These are phyloP conservation scores for Diarsia brunnea DNA, from an alignment of 2,888 invertebrate species.

Conservation along the genomic window DNA sequence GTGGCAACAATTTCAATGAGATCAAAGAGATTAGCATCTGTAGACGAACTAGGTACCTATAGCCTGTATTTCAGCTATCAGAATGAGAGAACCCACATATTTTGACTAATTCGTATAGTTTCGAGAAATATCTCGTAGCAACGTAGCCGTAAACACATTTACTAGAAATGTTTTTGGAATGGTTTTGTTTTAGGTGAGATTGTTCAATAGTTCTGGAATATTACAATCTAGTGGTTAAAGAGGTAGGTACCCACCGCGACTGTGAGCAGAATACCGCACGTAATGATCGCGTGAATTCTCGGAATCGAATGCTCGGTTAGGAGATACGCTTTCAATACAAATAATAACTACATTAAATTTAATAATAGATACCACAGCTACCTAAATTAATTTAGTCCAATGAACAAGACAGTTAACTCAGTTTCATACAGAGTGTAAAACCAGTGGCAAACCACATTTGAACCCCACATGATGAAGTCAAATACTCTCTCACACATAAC, in stretches of 20 bases:
- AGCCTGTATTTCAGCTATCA: too few relatives aligned
- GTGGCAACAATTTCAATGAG: too few relatives aligned
- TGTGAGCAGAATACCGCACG: neutral
- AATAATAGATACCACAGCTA: neutral
- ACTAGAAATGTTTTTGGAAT: neutral
- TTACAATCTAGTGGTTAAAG: neutral
- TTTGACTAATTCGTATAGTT: neutral
- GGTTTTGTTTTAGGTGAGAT: neutral
- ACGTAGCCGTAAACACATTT: neutral
- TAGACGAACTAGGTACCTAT: too few relatives aligned
- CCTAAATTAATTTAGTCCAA: conserved; percentile 8
- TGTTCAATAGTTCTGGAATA: neutral
- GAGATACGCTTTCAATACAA: neutral
- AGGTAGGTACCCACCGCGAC: too few relatives aligned
- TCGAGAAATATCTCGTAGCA: neutral
- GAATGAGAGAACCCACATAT: neutral
- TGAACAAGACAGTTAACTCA: conserved; percentile 1
- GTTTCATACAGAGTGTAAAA: neutral
- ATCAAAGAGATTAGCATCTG: too few relatives aligned
- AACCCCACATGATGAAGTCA: conserved; percentile 8
- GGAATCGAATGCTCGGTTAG: neutral
- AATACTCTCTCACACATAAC: conserved; percentile 16
- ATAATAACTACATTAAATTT: neutral
- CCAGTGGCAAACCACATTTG: conserved; percentile 1
- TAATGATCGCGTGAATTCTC: neutral